Conservation (phyloP, 2,797 vertebrate genomes). For the Dipus sagitta region DNA sequence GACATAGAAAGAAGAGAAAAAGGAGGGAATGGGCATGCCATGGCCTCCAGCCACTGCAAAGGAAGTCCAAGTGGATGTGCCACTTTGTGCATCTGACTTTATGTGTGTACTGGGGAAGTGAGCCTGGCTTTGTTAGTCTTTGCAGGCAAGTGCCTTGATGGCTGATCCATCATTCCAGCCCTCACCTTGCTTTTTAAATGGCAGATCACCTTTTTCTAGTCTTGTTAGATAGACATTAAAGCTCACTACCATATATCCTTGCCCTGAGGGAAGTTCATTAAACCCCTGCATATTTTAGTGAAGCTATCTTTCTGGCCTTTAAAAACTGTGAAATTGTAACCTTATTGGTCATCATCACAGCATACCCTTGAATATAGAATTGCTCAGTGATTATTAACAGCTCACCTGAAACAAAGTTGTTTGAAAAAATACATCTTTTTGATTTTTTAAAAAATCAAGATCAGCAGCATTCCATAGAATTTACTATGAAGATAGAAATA, state of each 20-base stretch:
- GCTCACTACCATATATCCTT: slow-evolving; percentile 21
- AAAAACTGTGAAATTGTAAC: slow-evolving; percentile 22
- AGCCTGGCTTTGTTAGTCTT: no score
- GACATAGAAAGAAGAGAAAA: no score
- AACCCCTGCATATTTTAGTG: slow-evolving; percentile 14
- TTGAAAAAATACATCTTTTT: slow-evolving; percentile 41
- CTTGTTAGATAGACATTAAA: slow-evolving; percentile 28
- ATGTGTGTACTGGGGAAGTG: no score
- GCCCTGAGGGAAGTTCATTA: slow-evolving; percentile 12
- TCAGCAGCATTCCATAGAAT: not conserved
- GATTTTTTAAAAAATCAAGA: not conserved
- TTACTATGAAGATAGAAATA: slow-evolving; percentile 12
- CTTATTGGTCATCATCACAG: not conserved
- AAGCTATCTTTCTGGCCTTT: slow-evolving; percentile 36
- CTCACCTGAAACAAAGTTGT: slow-evolving; percentile 32
- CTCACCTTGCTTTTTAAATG: not conserved
- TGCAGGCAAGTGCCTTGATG: no score
- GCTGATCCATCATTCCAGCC: no score
- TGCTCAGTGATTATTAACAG: slow-evolving; percentile 46
- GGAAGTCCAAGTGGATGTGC: no score
- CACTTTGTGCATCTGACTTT: no score
- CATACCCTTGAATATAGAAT: slow-evolving; percentile 41
- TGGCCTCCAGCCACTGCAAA: no score
- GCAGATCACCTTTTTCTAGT: slow-evolving; percentile 8
- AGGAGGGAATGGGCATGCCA: no score